Percentiles rank a stretch among this genome's conserved stretches.
phyloP scores from a whole-genome alignment of 2,888 invertebrate genomes.

The Morpho deidamia region DNA sequence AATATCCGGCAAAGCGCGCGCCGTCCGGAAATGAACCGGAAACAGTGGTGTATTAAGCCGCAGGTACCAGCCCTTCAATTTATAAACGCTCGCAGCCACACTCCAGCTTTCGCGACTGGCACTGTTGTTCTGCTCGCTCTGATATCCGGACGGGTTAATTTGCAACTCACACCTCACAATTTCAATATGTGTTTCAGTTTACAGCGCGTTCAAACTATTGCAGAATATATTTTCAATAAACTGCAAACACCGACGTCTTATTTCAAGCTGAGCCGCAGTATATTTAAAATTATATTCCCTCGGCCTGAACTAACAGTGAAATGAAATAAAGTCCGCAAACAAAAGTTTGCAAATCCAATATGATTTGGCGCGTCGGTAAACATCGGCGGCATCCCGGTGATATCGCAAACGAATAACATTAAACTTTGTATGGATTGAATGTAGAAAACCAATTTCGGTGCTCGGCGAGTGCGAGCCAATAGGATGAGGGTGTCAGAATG shows the following conservation, averaged over 20 bases:
- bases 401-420: constrained; percentile 79
- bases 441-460: constrained; percentile 80
- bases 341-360: constrained; percentile 79
- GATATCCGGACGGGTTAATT: constrained; percentile 65
- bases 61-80: constrained; percentile 78
- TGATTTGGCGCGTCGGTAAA: constrained; percentile 77
- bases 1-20: constrained; percentile 78
- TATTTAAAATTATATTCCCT: constrained; percentile 70
- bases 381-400: constrained; percentile 78
- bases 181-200: not conserved
- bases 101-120: constrained; percentile 43
- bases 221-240: constrained; percentile 5
- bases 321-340: constrained; percentile 78
- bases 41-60: constrained; percentile 79
- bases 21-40: constrained; percentile 79
- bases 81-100: constrained; percentile 72
- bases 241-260: constrained; percentile 11
- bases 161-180: constrained; percentile 42
- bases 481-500: constrained; percentile 80
- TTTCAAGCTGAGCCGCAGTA: constrained; percentile 11
- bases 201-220: not conserved
- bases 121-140: constrained; percentile 42
- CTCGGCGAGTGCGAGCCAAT: constrained; percentile 77
- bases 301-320: constrained; percentile 73
- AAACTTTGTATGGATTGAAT: constrained; percentile 80